Percentiles rank a stretch among this genome's conserved stretches.
These are phyloP conservation scores for Acleris cristana DNA, from an alignment of 2,888 invertebrate genomes.

Conservation along the genomic window DNA sequence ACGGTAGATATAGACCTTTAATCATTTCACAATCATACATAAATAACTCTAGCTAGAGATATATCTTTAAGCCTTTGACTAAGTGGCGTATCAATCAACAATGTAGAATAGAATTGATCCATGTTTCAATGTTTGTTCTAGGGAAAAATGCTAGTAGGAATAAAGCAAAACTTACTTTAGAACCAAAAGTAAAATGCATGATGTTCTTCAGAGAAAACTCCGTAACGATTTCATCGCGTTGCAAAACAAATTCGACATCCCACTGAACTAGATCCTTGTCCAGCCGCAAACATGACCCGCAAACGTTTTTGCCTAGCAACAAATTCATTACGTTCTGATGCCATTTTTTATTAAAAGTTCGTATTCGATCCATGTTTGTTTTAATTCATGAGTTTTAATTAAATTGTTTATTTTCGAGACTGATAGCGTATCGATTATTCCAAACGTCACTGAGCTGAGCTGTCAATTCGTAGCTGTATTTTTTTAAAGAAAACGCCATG, in stretches of 20 bases:
- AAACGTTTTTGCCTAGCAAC: slow-evolving; percentile 22
- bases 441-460: not conserved
- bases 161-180: slow-evolving; percentile 13
- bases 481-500: too few relatives aligned
- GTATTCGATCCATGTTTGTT: slow-evolving; percentile 7
- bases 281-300: slow-evolving; percentile 21
- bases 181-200: slow-evolving; percentile 25
- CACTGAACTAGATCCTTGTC: slow-evolving; percentile 20
- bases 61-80: too few relatives aligned
- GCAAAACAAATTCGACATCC: slow-evolving; percentile 20
- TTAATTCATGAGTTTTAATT: not conserved
- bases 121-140: too few relatives aligned
- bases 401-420: slow-evolving; percentile 7
- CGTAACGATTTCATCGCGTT: not conserved
- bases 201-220: slow-evolving; percentile 25
- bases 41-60: too few relatives aligned
- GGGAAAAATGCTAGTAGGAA: too few relatives aligned
- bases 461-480: not conserved
- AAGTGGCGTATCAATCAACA: too few relatives aligned
- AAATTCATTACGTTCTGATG: slow-evolving; percentile 31
- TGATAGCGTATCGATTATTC: not conserved
- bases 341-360: slow-evolving; percentile 14
- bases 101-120: too few relatives aligned
- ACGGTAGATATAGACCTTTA: too few relatives aligned
- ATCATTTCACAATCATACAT: too few relatives aligned